These are phyloP conservation scores for Lepus americanus DNA, from an alignment of 2,113 vertebrate species.

Conservation along the genomic window DNA sequence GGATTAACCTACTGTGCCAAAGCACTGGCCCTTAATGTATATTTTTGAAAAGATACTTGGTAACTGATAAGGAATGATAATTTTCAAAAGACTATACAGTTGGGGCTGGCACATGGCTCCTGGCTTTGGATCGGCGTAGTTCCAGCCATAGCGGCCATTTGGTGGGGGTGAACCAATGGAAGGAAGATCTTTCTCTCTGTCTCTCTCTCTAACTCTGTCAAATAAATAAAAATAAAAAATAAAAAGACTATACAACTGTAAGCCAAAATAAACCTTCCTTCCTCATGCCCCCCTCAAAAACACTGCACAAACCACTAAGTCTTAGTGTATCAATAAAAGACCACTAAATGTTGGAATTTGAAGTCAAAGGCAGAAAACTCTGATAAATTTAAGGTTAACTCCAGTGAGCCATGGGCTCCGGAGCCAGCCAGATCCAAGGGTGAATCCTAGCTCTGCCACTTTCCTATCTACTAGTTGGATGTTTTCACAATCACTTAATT, in stretches of 20 bases:
- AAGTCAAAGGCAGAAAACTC: conserved; percentile 19
- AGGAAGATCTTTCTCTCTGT: too few species aligned
- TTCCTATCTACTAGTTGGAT: neutral
- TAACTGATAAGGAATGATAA: conserved; percentile 17
- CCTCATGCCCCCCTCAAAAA: neutral
- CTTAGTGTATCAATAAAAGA: neutral
- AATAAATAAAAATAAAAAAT: too few species aligned
- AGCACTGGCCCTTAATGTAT: too few species aligned
- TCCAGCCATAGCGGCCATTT: too few species aligned
- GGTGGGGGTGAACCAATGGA: too few species aligned
- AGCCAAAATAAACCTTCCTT: too few species aligned
- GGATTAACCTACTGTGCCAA: too few species aligned
- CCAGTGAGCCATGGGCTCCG: neutral
- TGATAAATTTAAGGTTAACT: neutral
- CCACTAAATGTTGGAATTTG: neutral
- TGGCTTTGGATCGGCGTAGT: too few species aligned
- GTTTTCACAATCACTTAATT: neutral
- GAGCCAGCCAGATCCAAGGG: neutral
- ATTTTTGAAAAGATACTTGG: neutral
- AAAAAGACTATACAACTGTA: too few species aligned
- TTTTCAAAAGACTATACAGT: neutral
- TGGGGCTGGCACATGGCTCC: too few species aligned
- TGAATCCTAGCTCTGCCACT: neutral
- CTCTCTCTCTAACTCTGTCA: too few species aligned
- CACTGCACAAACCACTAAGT: neutral